phyloP scores from a whole-genome alignment of 2,888 invertebrate species.

The Alentia gelatinosa region DNA sequence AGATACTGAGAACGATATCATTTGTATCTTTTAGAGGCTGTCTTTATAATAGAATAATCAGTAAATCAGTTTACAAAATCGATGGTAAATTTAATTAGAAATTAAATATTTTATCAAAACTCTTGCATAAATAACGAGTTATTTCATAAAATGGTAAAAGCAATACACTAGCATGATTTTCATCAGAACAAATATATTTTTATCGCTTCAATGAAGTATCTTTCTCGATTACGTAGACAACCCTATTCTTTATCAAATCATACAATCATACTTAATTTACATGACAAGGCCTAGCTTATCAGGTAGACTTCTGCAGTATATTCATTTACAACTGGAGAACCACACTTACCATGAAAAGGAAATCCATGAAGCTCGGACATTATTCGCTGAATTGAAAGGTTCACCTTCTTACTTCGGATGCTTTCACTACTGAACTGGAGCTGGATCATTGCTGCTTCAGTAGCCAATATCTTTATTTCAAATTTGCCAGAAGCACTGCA shows the following conservation, averaged over 20 bases:
- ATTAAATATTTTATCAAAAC: no score
- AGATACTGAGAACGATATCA: no score
- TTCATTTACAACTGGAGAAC: background rate
- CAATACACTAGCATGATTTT: no score
- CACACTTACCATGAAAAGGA: background rate
- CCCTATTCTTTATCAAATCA: background rate
- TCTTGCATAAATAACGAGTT: no score
- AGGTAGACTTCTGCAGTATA: background rate
- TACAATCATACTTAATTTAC: background rate
- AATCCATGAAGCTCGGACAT: slow-evolving; percentile 72
- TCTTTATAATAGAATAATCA: no score
- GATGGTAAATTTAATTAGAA: no score
- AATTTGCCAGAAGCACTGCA: background rate
- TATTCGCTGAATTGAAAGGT: slow-evolving; percentile 66
- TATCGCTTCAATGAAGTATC: no score
- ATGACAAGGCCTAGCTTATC: background rate
- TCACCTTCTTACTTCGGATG: slow-evolving; percentile 64
- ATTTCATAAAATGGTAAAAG: no score
- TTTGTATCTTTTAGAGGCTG: no score
- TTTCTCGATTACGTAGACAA: background rate
- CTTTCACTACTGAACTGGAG: slow-evolving; percentile 70
- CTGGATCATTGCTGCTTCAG: slow-evolving; percentile 64
- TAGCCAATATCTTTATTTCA: slow-evolving; percentile 65
- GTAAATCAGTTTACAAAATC: no score
- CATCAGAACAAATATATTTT: no score